phyloP scores from a whole-genome alignment of 1,140 invertebrate species.

The Dendrolimus kikuchii region DNA sequence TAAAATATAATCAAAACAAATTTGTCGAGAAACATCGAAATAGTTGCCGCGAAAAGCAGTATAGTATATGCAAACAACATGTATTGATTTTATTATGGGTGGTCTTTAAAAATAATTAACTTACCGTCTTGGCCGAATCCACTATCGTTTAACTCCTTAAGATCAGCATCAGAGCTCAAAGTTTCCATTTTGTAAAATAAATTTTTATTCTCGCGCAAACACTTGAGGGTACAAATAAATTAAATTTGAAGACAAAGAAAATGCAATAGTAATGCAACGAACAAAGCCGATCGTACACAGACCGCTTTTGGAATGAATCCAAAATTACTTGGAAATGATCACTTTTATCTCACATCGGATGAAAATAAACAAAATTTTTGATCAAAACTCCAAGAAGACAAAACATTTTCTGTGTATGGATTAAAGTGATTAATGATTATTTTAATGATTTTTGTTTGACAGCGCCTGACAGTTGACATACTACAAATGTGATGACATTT shows the following conservation, averaged over 20 bases:
- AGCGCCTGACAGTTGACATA: no score
- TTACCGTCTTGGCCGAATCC: constrained; percentile 51
- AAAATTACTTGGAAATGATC: constrained; percentile 16
- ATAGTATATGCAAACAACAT: background rate
- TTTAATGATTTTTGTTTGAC: no score
- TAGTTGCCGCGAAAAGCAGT: no score
- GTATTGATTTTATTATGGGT: background rate
- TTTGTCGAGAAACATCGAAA: no score
- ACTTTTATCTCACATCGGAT: background rate
- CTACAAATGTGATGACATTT: no score
- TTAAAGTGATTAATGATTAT: no score
- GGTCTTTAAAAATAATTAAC: constrained; percentile 9
- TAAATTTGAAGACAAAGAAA: background rate
- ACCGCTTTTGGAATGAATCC: constrained; percentile 37
- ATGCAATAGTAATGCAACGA: constrained; percentile 15
- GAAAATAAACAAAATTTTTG: background rate
- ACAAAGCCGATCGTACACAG: constrained; percentile 37
- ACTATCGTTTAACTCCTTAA: constrained; percentile 43
- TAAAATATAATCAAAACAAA: no score
- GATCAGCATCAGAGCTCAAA: constrained; percentile 24
- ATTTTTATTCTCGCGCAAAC: background rate
- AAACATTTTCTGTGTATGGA: background rate
- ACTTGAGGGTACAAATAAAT: background rate
- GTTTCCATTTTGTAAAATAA: constrained; percentile 34
- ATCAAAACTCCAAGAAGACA: background rate